Evolutionary conservation across 2,888 invertebrate genomes (phyloP).

Genomic region (Oegoconia quadripuncta): DNA sequence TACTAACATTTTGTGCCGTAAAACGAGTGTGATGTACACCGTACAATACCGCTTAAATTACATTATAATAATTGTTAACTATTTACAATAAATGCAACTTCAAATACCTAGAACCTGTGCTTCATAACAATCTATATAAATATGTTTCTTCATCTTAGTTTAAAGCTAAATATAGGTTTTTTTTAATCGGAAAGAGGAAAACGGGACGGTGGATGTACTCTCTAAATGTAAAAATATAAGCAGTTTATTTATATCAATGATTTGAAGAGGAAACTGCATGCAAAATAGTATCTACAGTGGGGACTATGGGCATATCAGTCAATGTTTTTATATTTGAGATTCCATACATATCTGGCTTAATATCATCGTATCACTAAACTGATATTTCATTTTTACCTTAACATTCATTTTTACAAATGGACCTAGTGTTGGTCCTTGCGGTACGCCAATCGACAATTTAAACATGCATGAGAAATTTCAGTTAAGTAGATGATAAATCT

Average conservation of each 20-base stretch:
- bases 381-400: not conserved
- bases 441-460: conserved; percentile 23
- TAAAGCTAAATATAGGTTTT: conserved; percentile 70
- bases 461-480: not conserved
- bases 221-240: conserved; percentile 65
- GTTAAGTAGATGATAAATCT: too few species aligned
- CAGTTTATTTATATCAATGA: conserved; percentile 39
- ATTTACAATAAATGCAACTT: conserved; percentile 78
- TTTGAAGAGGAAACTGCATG: conserved; percentile 43
- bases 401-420: conserved; percentile 21
- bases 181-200: conserved; percentile 71
- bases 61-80: conserved; percentile 59
- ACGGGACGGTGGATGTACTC: conserved; percentile 74
- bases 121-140: conserved; percentile 77
- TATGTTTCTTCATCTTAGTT: conserved; percentile 63
- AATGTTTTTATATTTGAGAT: not conserved
- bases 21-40: conserved; percentile 77
- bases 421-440: conserved; percentile 32
- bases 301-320: not conserved
- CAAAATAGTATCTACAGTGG: conserved; percentile 20
- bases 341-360: not conserved
- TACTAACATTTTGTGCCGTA: conserved; percentile 76
- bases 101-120: conserved; percentile 76
- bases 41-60: conserved; percentile 66
- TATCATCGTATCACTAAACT: not conserved